phyloP scores from a whole-genome alignment of 2,113 vertebrate species.

The Pedionomus torquatus region DNA sequence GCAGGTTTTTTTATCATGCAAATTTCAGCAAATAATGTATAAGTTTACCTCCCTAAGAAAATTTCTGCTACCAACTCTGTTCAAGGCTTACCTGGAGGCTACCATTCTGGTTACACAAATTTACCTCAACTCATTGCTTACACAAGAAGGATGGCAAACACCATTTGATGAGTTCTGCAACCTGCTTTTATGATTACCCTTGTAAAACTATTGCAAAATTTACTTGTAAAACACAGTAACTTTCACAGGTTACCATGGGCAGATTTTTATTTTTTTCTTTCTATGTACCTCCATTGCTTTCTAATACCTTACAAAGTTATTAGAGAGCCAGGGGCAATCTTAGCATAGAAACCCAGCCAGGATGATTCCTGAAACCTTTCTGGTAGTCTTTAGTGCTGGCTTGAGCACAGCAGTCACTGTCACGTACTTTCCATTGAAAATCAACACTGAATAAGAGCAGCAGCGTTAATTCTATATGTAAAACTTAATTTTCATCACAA shows the following conservation, averaged over 20 bases:
- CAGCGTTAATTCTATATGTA: neutral
- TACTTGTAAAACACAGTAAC: neutral
- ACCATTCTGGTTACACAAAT: neutral
- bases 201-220: neutral
- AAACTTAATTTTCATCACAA: neutral
- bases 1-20: neutral
- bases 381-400: neutral
- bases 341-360: neutral
- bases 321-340: neutral
- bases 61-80: neutral
- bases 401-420: neutral
- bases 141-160: neutral
- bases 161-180: neutral
- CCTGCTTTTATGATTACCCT: neutral
- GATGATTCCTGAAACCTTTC: neutral
- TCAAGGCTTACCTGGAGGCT: neutral
- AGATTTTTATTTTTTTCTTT: neutral
- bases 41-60: neutral
- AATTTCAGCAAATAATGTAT: neutral
- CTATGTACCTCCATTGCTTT: neutral
- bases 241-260: neutral
- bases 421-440: neutral
- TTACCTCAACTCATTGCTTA: neutral
- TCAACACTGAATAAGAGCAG: neutral
- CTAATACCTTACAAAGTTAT: neutral